phyloP scores from a whole-genome alignment of 1,140 invertebrate genomes.

The Plectrocnemia conspersa region DNA sequence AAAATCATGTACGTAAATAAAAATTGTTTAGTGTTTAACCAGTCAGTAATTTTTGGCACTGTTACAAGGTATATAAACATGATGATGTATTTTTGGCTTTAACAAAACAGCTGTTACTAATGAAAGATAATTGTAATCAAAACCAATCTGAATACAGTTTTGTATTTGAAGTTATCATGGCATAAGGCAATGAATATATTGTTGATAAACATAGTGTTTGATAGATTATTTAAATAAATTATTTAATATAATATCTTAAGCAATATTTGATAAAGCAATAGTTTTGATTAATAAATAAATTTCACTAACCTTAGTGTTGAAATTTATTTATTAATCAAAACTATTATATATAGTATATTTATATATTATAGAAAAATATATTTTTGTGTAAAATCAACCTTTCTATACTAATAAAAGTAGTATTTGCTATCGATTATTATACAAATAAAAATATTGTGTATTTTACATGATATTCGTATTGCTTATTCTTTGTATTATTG shows the following conservation, averaged over 20 bases:
- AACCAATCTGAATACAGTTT: slow-evolving; percentile 1
- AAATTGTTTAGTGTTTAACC: slow-evolving; percentile 9
- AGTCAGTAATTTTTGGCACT: slow-evolving; percentile 25
- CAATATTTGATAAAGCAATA: not conserved
- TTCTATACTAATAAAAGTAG: too few relatives aligned
- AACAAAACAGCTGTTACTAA: slow-evolving; percentile 31
- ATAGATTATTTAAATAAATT: not conserved
- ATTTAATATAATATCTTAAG: not conserved
- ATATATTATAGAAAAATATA: too few relatives aligned
- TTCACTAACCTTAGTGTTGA: not conserved
- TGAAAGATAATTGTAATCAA: slow-evolving; percentile 30
- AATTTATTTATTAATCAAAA: too few relatives aligned
- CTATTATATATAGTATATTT: too few relatives aligned
- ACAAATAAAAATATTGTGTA: too few relatives aligned
- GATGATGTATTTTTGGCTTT: slow-evolving; percentile 25
- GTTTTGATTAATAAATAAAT: not conserved
- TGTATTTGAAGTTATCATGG: too few relatives aligned
- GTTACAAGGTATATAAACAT: slow-evolving; percentile 18
- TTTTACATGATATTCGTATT: too few relatives aligned
- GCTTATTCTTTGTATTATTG: too few relatives aligned
- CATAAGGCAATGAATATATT: not conserved
- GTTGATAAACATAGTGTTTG: slow-evolving; percentile 5
- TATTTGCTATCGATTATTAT: too few relatives aligned
- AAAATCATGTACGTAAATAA: slow-evolving; percentile 3
- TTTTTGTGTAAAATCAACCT: too few relatives aligned